phyloP scores from a whole-genome alignment of 2,888 invertebrate species.

The Phortica okadai region DNA sequence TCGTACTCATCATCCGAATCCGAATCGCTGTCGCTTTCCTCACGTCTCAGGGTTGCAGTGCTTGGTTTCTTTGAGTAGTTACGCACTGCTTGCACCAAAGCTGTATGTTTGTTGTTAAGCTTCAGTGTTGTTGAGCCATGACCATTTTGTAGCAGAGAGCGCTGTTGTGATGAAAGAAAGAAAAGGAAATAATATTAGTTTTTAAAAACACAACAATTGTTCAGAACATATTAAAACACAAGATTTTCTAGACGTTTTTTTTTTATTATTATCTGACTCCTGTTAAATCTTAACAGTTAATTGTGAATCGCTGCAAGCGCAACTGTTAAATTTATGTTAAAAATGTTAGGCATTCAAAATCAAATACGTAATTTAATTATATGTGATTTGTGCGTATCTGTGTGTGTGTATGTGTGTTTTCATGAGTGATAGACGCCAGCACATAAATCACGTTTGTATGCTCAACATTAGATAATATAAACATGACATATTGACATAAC shows the following conservation, averaged over 20 bases:
- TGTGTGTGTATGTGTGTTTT: constrained; percentile 26
- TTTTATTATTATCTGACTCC: no score
- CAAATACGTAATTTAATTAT: constrained; percentile 23
- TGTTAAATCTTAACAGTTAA: not conserved
- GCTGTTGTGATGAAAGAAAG: constrained; percentile 42
- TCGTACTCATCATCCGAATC: constrained; percentile 77
- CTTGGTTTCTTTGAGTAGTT: constrained; percentile 67
- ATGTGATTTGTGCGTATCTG: no score
- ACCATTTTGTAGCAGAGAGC: constrained; percentile 35
- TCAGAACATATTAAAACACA: no score
- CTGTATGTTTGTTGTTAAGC: constrained; percentile 45
- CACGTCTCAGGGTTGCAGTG: constrained; percentile 58
- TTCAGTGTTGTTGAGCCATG: constrained; percentile 34
- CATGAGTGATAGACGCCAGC: no score
- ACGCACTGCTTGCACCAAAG: constrained; percentile 51
- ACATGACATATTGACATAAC: no score
- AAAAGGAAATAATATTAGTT: constrained; percentile 12
- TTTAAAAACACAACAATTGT: no score
- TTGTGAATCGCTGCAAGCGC: no score
- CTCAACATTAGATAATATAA: constrained; percentile 19
- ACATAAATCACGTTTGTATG: constrained; percentile 43
- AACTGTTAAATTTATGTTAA: no score
- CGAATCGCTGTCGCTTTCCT: constrained; percentile 78
- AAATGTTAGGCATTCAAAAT: no score
- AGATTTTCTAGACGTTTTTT: no score